phyloP scores from a whole-genome alignment of 2,797 vertebrate genomes.

The Falco novaeseelandiae region DNA sequence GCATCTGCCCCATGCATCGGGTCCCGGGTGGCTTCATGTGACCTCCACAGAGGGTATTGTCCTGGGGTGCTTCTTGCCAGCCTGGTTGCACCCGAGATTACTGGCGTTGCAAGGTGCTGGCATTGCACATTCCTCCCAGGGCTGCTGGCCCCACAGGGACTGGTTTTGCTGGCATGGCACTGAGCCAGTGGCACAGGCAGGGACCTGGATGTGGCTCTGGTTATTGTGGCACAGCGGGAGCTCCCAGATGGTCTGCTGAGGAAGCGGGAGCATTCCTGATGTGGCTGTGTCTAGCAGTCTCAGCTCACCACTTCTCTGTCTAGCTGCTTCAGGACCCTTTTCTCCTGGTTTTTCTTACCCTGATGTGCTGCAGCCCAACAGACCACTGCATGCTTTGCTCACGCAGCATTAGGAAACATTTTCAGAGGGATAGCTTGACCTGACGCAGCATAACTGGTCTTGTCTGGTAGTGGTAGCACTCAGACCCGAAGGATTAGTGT shows the following conservation, averaged over 20 bases:
- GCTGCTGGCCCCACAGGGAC: background rate
- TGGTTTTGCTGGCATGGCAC: background rate
- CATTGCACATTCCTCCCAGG: background rate
- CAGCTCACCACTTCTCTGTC: background rate
- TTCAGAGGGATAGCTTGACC: background rate
- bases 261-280: fast-evolving
- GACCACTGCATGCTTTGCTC: fast-evolving
- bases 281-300: background rate
- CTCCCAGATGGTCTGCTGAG: background rate
- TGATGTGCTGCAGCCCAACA: background rate
- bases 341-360: background rate
- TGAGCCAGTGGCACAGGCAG: background rate
- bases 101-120: background rate
- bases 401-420: fast-evolving
- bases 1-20: fast-evolving
- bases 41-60: fast-evolving
- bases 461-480: background rate
- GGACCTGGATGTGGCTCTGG: background rate
- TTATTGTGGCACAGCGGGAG: background rate
- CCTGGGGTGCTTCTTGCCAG: background rate
- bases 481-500: background rate
- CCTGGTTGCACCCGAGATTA: fast-evolving
- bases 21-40: fast-evolving
- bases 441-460: background rate
- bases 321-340: background rate